phyloP scores from a whole-genome alignment of 2,888 invertebrate species.

The Lacanobia oleracea region DNA sequence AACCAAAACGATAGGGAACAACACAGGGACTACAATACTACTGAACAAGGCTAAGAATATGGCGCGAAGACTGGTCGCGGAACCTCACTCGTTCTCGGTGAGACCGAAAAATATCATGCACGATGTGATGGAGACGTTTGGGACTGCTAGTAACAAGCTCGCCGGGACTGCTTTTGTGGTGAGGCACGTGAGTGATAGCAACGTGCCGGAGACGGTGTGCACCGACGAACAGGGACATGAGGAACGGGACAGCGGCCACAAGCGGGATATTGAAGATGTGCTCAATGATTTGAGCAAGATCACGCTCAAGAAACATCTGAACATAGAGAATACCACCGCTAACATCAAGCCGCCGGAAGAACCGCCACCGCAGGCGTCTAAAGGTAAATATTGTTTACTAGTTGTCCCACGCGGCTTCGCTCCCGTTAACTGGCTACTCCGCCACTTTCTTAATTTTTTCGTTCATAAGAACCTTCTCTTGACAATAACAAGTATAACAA shows the following conservation, averaged over 20 bases:
- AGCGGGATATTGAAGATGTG: slow-evolving; percentile 85
- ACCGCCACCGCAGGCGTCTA: slow-evolving; percentile 72
- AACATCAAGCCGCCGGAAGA: slow-evolving; percentile 85
- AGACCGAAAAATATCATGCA: slow-evolving; percentile 87
- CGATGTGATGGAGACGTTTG: slow-evolving; percentile 88
- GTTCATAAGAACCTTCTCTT: no score
- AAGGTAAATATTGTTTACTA: slow-evolving; percentile 69
- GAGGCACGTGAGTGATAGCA: slow-evolving; percentile 82
- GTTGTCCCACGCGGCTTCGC: no score
- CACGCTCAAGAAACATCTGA: slow-evolving; percentile 85
- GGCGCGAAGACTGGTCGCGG: slow-evolving; percentile 84
- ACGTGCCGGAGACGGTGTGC: slow-evolving; percentile 75
- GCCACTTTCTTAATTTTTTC: no score
- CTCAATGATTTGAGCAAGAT: slow-evolving; percentile 87
- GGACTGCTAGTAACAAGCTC: slow-evolving; percentile 79
- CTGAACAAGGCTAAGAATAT: slow-evolving; percentile 87
- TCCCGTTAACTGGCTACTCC: no score
- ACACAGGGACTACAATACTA: slow-evolving; percentile 84
- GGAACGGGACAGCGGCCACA: slow-evolving; percentile 38
- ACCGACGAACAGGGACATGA: slow-evolving; percentile 84
- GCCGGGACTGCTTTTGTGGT: slow-evolving; percentile 82
- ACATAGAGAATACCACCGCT: slow-evolving; percentile 87
- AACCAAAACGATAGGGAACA: slow-evolving; percentile 84
- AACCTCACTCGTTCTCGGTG: slow-evolving; percentile 84
- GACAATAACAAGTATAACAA: no score